phyloP scores from a whole-genome alignment of 2,113 vertebrate genomes.

The Neoarius graeffei region DNA sequence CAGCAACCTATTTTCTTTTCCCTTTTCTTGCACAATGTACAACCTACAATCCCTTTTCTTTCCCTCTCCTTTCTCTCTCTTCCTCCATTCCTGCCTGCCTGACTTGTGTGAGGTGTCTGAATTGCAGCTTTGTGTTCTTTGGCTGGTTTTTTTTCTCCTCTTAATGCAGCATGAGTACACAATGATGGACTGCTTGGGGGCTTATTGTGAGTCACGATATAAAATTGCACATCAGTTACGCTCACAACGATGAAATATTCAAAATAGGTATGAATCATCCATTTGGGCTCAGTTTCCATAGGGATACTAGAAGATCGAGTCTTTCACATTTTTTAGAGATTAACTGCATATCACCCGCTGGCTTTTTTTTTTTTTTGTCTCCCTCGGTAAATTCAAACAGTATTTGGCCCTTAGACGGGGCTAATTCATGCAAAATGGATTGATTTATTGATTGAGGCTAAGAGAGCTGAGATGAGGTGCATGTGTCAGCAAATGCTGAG shows the following conservation, averaged over 20 bases:
- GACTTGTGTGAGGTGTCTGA: not conserved
- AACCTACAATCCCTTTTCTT: not conserved
- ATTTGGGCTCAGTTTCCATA: slow-evolving; percentile 11
- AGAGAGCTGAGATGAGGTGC: not conserved
- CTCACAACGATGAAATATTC: not conserved
- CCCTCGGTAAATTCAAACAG: not conserved
- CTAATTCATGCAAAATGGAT: not conserved
- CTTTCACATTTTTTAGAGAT: slow-evolving; percentile 7
- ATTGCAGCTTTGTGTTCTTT: not conserved
- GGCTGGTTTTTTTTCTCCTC: not conserved
- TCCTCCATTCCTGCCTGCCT: not conserved
- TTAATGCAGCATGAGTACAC: not conserved
- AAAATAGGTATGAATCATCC: not conserved
- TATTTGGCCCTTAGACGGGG: not conserved
- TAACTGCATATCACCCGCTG: not conserved
- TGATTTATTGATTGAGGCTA: not conserved
- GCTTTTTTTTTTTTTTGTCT: not conserved
- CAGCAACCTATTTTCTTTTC: not conserved
- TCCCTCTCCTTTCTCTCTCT: not conserved
- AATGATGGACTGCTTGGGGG: not conserved
- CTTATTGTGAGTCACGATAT: not conserved
- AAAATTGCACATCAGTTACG: not conserved
- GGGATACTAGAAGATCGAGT: not conserved
- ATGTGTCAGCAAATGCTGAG: not conserved
- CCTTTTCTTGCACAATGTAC: not conserved